phyloP scores from a whole-genome alignment of 2,113 vertebrate species.

The Caloenas nicobarica region DNA sequence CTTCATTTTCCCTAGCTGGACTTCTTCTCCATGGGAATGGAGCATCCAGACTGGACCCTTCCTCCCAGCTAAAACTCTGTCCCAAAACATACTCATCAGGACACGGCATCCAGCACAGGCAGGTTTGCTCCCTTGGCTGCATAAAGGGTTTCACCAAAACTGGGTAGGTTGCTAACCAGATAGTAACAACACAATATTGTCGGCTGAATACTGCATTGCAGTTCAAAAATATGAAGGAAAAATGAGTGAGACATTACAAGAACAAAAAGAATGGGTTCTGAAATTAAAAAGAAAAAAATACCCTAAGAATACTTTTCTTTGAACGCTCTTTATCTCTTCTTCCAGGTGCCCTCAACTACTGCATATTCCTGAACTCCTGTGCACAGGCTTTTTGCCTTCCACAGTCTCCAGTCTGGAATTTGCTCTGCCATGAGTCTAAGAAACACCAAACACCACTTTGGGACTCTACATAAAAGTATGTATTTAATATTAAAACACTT shows the following conservation, averaged over 20 bases:
- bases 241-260: neutral
- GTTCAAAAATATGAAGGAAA: neutral
- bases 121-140: neutral
- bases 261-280: neutral
- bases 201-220: neutral
- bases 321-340: neutral
- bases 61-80: neutral
- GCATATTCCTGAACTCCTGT: neutral
- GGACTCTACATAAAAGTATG: neutral
- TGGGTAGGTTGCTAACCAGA: neutral
- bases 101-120: neutral
- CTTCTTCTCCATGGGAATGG: neutral
- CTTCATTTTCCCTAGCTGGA: neutral
- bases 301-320: neutral
- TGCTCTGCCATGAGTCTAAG: neutral
- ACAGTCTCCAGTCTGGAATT: neutral
- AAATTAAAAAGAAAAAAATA: neutral
- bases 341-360: neutral
- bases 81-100: neutral
- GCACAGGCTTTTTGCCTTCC: neutral
- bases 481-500: neutral
- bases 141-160: neutral
- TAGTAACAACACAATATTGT: neutral
- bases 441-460: neutral
- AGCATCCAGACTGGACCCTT: neutral